Conservation (phyloP, 1,140 invertebrate genomes). For the Listronotus bonariensis region DNA sequence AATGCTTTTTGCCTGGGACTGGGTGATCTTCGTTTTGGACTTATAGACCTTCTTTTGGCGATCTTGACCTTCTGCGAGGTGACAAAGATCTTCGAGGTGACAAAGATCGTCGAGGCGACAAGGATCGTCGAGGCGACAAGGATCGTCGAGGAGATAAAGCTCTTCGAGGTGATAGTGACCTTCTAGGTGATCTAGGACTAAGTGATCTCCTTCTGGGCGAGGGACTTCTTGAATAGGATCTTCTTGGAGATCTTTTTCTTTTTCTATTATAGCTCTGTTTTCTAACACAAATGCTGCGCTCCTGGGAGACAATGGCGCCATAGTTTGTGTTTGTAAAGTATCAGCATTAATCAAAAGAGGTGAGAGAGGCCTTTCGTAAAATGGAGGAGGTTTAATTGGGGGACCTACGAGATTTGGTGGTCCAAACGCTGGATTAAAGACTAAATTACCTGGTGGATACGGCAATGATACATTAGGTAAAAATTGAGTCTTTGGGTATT, state of each 20-base stretch:
- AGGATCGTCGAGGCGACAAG: constrained; percentile 24
- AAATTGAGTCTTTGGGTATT: not conserved
- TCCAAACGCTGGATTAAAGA: constrained; percentile 6
- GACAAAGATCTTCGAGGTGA: constrained; percentile 34
- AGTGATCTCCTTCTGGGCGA: constrained; percentile 39
- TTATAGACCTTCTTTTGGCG: constrained; percentile 24
- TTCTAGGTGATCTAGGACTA: constrained; percentile 20
- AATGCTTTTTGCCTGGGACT: constrained; percentile 13
- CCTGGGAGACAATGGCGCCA: constrained; percentile 54
- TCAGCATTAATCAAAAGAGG: constrained; percentile 49
- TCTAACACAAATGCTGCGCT: constrained; percentile 55
- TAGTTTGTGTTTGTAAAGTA: constrained; percentile 44
- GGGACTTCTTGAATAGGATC: constrained; percentile 48
- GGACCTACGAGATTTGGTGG: constrained; percentile 17
- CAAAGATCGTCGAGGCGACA: constrained; percentile 30
- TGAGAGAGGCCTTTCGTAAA: constrained; percentile 45
- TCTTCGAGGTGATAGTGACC: constrained; percentile 31
- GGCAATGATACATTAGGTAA: not conserved
- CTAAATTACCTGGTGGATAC: constrained; percentile 6
- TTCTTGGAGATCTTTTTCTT: constrained; percentile 49
- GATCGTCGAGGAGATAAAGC: constrained; percentile 23
- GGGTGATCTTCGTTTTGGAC: constrained; percentile 13
- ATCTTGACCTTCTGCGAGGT: constrained; percentile 19
- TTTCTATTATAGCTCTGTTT: constrained; percentile 53
- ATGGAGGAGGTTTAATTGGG: constrained; percentile 21